Conservation (phyloP, 2,888 invertebrate species). For the Yponomeuta plumbellus region DNA sequence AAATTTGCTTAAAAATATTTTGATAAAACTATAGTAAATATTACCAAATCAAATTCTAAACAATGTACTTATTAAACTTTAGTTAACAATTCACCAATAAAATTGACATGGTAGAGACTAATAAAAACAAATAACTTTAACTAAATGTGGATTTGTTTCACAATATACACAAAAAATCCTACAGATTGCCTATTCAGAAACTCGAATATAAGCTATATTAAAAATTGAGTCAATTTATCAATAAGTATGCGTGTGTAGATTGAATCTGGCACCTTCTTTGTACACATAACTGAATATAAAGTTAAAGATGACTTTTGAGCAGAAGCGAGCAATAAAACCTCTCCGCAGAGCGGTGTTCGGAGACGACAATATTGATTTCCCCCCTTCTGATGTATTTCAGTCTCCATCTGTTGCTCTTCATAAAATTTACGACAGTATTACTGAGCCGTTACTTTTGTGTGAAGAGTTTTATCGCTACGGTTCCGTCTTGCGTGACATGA, state of each 20-base stretch:
- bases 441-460: conserved; percentile 70
- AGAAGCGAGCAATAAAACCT: conserved; percentile 48
- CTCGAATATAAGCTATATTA: not conserved
- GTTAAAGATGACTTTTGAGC: conserved; percentile 9
- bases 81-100: too few relatives aligned
- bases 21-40: too few relatives aligned
- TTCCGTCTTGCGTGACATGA: conserved; percentile 49
- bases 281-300: conserved; percentile 3
- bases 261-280: not conserved
- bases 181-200: not conserved
- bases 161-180: not conserved
- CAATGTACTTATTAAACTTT: too few relatives aligned
- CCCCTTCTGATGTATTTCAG: conserved; percentile 61
- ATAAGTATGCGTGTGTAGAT: not conserved
- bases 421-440: conserved; percentile 73
- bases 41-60: too few relatives aligned
- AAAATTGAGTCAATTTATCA: not conserved
- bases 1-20: too few relatives aligned
- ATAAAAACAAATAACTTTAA: not conserved
- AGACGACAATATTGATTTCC: conserved; percentile 70
- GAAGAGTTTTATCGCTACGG: conserved; percentile 62
- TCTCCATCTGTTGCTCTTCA: conserved; percentile 74
- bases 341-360: conserved; percentile 42
- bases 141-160: not conserved
- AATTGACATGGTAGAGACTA: too few relatives aligned